Conservation (phyloP, 53 echinoderm and acorn worm species). For the Temnopleurus reevesii region DNA sequence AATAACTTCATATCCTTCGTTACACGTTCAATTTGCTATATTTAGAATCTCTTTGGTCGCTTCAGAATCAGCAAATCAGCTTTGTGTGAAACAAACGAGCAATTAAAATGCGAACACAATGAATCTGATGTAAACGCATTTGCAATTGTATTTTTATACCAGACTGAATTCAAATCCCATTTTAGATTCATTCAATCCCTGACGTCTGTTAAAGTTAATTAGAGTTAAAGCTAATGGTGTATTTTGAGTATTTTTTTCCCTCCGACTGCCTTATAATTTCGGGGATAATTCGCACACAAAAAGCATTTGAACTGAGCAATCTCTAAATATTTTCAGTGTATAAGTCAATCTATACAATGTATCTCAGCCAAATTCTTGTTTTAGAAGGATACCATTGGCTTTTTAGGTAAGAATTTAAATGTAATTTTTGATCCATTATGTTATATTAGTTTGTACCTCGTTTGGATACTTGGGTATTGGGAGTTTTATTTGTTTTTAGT, state of each 20-base stretch:
- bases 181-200: background rate
- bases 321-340: too few species aligned
- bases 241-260: background rate
- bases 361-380: too few species aligned
- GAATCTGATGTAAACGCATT: background rate
- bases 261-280: background rate
- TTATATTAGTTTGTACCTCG: too few species aligned
- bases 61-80: background rate
- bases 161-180: background rate
- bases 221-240: background rate
- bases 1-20: conserved; percentile 30
- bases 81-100: background rate
- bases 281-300: background rate
- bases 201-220: conserved; percentile 1
- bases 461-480: too few species aligned
- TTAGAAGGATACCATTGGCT: too few species aligned
- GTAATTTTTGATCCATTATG: too few species aligned
- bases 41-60: background rate
- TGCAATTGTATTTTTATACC: background rate
- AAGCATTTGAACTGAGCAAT: too few species aligned
- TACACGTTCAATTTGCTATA: conserved; percentile 19
- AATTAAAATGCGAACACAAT: background rate
- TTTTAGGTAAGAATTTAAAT: too few species aligned
- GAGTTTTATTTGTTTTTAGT: too few species aligned
- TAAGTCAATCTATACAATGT: too few species aligned